These are phyloP conservation scores for Lasiommata megera DNA, from an alignment of 2,888 invertebrate species.

Conservation along the genomic window DNA sequence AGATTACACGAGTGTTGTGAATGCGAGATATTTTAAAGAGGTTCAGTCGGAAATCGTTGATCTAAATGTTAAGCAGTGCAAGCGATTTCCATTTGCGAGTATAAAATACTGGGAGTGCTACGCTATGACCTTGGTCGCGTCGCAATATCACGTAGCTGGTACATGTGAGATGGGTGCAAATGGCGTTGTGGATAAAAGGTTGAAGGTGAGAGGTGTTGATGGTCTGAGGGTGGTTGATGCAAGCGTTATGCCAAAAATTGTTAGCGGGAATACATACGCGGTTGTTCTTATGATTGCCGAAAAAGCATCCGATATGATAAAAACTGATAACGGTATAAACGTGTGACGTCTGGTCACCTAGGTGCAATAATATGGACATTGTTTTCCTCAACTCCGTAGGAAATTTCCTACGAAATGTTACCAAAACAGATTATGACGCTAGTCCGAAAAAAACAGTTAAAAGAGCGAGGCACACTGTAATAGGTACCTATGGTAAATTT, in stretches of 20 bases:
- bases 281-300: conserved; percentile 84
- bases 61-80: conserved; percentile 43
- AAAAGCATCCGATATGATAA: conserved; percentile 82
- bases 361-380: too few species aligned
- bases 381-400: too few species aligned
- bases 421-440: too few species aligned
- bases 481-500: too few species aligned
- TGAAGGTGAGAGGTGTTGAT: conserved; percentile 75
- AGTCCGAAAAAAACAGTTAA: too few species aligned
- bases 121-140: conserved; percentile 43
- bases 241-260: conserved; percentile 82
- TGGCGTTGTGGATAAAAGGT: conserved; percentile 49
- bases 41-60: conserved; percentile 36
- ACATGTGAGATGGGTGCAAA: conserved; percentile 56
- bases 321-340: conserved; percentile 42
- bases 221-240: conserved; percentile 83
- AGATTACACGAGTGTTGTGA: conserved; percentile 37
- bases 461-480: too few species aligned
- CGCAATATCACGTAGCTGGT: conserved; percentile 49
- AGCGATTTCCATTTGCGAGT: conserved; percentile 41
- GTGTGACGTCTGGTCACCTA: not conserved
- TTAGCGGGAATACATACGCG: conserved; percentile 82
- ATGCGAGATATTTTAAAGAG: conserved; percentile 38
- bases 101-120: conserved; percentile 57
- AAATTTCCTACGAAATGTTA: too few species aligned